Base-by-base conservation (phyloP, 2,797 vertebrate genomes). In the Typhlichthys eigenmanni region DNA sequence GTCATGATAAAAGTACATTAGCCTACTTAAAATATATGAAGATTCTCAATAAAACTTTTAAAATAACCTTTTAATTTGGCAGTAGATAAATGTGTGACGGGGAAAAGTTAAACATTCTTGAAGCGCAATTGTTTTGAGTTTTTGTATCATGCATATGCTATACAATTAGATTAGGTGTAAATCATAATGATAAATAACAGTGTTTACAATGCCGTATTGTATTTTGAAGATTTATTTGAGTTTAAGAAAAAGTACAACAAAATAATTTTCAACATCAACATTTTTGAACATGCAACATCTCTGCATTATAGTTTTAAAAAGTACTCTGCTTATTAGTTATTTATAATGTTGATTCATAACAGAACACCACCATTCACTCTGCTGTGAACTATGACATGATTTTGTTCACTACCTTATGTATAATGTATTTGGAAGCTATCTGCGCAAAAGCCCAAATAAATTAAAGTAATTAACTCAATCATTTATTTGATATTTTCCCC, bases 401-500 rank as follows among this genome's bases (percentile, higher is more conserved):
- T 82, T 72, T 63, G 71, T 73, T 56, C 74, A 76, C 78, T 80
- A 83, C 71, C 48, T 75, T 64, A 81, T 72, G 63, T 66, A 56
- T 76, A 77, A 87, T 75, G 61, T 59, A 73, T 72, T 81, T 69
- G 34, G 45, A 80, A 66, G 79, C 80, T 85, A 75, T 83, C 38
- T 52, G 66, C 74, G 78, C 76, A 79, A 66, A 82, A 74, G 72
- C 74, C 76, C 71, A 86, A 87, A 91, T 89, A 89, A 91, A 90
- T 91, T 84, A 84, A 85, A 89, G 76, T 87, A 84, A 92, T 92
- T 91, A 91, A 89, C 79, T 86, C 75, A 62, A 63, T 87, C 89
- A 91, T 85, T 87, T 86, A 90, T 88, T 82, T 85, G 81, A 87
- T 85, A 72, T 82, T 84, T 87, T 79, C 60, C 54, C 66, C 50